These are phyloP conservation scores for Drosophila malerkotliana DNA, from an alignment of 1,140 invertebrate species.

Conservation along the genomic window DNA sequence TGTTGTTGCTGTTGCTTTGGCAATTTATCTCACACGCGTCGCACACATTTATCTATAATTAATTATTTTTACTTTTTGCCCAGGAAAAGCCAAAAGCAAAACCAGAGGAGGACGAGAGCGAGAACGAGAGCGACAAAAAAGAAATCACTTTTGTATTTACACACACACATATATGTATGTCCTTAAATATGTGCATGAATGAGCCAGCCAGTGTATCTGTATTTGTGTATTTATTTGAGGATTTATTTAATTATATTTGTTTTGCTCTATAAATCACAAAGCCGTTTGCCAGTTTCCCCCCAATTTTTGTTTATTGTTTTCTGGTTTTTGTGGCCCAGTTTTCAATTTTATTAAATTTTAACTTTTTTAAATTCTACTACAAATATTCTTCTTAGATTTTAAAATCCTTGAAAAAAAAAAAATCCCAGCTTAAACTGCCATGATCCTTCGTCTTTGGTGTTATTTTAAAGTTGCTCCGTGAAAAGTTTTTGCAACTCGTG, in stretches of 20 bases:
- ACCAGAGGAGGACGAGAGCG: neutral
- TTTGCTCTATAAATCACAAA: constrained; percentile 49
- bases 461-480: constrained; percentile 71
- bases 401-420: constrained; percentile 2
- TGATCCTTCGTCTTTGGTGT: constrained; percentile 53
- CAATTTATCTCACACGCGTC: constrained; percentile 65
- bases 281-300: constrained; percentile 17
- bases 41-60: constrained; percentile 78
- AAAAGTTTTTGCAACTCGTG: constrained; percentile 74
- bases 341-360: constrained; percentile 8
- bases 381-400: constrained; percentile 21
- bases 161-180: too few species aligned
- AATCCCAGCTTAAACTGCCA: constrained; percentile 13
- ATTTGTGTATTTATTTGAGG: constrained; percentile 32
- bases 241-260: constrained; percentile 61
- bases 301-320: neutral
- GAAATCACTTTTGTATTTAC: constrained; percentile 47
- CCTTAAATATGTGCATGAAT: constrained; percentile 7
- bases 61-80: constrained; percentile 80
- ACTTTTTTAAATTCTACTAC: constrained; percentile 2
- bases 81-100: constrained; percentile 34
- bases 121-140: constrained; percentile 29
- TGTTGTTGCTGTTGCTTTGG: constrained; percentile 33
- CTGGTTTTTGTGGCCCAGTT: constrained; percentile 17
- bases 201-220: constrained; percentile 6